Evolutionary conservation across 1,140 invertebrate genomes (phyloP).

Genomic region (Brachionus calyciflorus): DNA sequence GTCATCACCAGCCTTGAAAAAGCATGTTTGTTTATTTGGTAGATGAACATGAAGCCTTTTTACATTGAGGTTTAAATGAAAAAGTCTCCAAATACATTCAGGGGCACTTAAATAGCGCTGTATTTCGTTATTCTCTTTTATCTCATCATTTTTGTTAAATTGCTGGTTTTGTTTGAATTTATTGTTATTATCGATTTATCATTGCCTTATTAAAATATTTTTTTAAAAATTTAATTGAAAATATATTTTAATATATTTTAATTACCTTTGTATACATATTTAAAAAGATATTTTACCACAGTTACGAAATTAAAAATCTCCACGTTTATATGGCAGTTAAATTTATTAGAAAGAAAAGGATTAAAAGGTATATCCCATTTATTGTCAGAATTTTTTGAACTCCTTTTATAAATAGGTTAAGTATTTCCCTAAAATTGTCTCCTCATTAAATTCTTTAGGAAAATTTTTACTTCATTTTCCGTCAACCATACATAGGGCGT

Average conservation of each 20-base stretch:
- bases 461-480: constrained; percentile 50
- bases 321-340: constrained; percentile 50
- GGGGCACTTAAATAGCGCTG: constrained; percentile 45
- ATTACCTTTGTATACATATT: constrained; percentile 56
- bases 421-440: constrained; percentile 47
- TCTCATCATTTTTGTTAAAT: constrained; percentile 41
- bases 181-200: not conserved
- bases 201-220: not conserved
- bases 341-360: constrained; percentile 35
- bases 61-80: constrained; percentile 9
- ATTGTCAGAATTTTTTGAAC: not conserved
- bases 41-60: constrained; percentile 24
- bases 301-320: constrained; percentile 48
- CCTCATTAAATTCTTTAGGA: constrained; percentile 47
- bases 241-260: constrained; percentile 47
- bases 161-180: not conserved
- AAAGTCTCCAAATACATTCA: constrained; percentile 39
- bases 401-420: constrained; percentile 47
- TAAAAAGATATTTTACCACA: constrained; percentile 54
- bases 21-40: constrained; percentile 39
- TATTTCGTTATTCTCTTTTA: too few species aligned
- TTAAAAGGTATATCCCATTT: constrained; percentile 47
- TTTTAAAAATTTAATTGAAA: constrained; percentile 3
- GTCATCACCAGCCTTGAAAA: not conserved
- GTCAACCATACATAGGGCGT: constrained; percentile 51